Conservation (phyloP, 2,113 vertebrate species). For the Corapipo altera region DNA sequence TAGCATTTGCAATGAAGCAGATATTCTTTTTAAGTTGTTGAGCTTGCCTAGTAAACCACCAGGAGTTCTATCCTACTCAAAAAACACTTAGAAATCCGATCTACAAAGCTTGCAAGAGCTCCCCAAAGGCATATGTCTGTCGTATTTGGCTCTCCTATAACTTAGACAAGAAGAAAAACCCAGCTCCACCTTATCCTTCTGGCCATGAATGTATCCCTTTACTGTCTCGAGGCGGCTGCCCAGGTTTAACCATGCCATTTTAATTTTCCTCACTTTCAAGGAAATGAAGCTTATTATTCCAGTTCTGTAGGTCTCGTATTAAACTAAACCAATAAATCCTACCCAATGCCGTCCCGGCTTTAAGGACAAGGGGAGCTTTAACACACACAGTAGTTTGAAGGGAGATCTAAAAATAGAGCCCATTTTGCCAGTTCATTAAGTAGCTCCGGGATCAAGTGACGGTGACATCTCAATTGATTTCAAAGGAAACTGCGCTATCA, state of each 20-base stretch:
- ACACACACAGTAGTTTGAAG: neutral
- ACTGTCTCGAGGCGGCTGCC: neutral
- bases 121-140: neutral
- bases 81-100: constrained; percentile 16
- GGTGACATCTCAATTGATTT: constrained; percentile 65
- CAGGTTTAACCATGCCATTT: constrained; percentile 24
- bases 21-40: neutral
- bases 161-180: constrained; percentile 11
- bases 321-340: constrained; percentile 51
- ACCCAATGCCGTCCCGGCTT: fast-evolving
- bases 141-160: neutral
- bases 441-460: constrained; percentile 42
- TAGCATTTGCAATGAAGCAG: neutral
- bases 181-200: constrained; percentile 30
- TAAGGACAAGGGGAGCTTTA: constrained; percentile 50
- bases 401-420: constrained; percentile 56
- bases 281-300: constrained; percentile 57
- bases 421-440: constrained; percentile 58
- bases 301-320: constrained; percentile 19
- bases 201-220: neutral
- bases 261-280: constrained; percentile 36
- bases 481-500: constrained; percentile 14
- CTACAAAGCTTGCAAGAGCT: neutral
- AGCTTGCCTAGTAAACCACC: neutral
- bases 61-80: neutral